Percentiles rank a stretch among this genome's conserved stretches.
phyloP scores from a whole-genome alignment of 2,888 invertebrate species.

The Cyrtodaria siliqua region DNA sequence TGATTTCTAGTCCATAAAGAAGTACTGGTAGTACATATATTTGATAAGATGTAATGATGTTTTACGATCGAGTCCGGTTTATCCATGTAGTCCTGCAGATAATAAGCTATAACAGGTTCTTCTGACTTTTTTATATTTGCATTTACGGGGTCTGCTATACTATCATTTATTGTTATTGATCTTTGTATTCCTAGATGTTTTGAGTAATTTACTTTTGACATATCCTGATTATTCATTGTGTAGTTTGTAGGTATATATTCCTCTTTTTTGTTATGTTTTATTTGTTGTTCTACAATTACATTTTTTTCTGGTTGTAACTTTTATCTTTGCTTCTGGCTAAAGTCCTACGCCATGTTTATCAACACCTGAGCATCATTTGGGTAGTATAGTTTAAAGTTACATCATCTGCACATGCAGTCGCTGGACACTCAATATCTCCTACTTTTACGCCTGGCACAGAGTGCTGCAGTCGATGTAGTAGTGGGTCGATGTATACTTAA shows the following conservation, averaged over 20 bases:
- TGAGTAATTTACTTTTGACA: constrained; percentile 7
- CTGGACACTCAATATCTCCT: constrained; percentile 17
- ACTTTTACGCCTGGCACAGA: not conserved
- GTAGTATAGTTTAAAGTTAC: constrained; percentile 4
- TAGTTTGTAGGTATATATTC: too few species aligned
- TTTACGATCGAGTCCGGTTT: constrained; percentile 12
- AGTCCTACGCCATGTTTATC: not conserved
- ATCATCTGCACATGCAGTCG: constrained; percentile 30
- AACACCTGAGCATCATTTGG: constrained; percentile 6
- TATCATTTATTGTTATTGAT: not conserved
- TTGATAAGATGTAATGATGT: constrained; percentile 20
- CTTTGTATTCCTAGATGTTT: constrained; percentile 11
- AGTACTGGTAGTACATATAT: constrained; percentile 21
- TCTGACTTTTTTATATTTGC: constrained; percentile 15
- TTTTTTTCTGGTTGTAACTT: constrained; percentile 14
- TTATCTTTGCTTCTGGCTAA: constrained; percentile 6
- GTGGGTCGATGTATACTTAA: not conserved
- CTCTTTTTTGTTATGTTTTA: not conserved
- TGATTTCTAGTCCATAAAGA: constrained; percentile 16
- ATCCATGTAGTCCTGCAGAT: constrained; percentile 20
- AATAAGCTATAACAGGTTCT: constrained; percentile 7
- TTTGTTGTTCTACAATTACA: not conserved
- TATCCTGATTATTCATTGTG: not conserved
- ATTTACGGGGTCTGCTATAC: not conserved
- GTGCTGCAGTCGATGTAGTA: not conserved